Conservation (phyloP, 2,888 invertebrate genomes). For the Idaea biselata region DNA sequence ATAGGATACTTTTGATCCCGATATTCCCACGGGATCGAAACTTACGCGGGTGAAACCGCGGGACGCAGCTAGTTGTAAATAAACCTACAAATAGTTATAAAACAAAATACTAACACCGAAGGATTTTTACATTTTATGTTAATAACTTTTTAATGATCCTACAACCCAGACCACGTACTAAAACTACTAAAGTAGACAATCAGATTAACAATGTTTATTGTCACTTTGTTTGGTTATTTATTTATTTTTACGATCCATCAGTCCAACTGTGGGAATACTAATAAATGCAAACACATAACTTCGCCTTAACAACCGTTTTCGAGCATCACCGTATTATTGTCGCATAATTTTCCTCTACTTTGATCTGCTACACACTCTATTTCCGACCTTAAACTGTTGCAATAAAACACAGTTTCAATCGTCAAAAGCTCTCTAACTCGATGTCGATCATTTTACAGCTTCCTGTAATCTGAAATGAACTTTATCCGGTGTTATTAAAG, state of each 20-base stretch:
- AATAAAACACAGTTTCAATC: constrained; percentile 45
- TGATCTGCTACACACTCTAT: constrained; percentile 52
- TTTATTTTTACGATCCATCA: neutral
- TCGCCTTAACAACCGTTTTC: constrained; percentile 62
- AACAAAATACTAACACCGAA: neutral
- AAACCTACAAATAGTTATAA: too few relatives aligned
- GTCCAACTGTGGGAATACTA: constrained; percentile 3
- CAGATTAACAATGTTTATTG: constrained; percentile 1
- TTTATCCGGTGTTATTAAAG: constrained; percentile 4
- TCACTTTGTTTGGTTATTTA: neutral
- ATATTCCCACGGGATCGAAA: too few relatives aligned
- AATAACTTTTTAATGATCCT: neutral
- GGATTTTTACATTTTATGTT: neutral
- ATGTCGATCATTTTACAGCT: constrained; percentile 43
- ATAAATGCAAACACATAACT: constrained; percentile 24
- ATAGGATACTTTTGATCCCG: neutral
- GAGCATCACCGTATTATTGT: constrained; percentile 65
- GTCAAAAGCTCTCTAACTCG: constrained; percentile 36
- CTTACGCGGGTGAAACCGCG: neutral
- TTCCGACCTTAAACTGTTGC: constrained; percentile 34
- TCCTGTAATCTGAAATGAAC: constrained; percentile 4
- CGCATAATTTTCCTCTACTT: constrained; percentile 65
- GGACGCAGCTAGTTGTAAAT: neutral
- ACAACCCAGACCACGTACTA: neutral
- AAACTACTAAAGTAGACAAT: constrained; percentile 2